Base-by-base conservation (phyloP, 2,113 vertebrate species). In the Psephotus haematonotus region DNA sequence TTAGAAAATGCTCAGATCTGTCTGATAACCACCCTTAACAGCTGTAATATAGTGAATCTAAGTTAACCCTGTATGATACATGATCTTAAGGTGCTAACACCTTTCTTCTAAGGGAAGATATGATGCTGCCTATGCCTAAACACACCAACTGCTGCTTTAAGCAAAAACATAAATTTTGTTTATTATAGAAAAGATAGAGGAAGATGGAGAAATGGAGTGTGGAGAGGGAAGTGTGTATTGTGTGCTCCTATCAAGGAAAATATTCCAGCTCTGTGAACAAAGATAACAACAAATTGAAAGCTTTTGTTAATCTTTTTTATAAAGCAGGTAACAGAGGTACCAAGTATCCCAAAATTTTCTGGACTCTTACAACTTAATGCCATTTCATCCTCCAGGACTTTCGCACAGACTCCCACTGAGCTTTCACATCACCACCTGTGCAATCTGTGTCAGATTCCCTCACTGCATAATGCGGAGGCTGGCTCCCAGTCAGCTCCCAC, bases 351-450 rank as follows among this genome's bases (percentile, higher is more conserved):
- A 7, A 8, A 35, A 39, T 27, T 43, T 47, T n/a, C 31, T 35
- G 84, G 37, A 37, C 53, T 60, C 27, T 37, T 35, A 52, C 37
- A 11, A 19, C 31, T 29, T 8, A 37, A 24, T 2, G 28, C 22
- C 22, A 13, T 33, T 74, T 52, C 22, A 14, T 23, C 41, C 53
- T 39, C 71, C 46, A 53, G 33, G 52, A 16, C 60, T 62, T 28
- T 2, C 0, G 3, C 20, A 31, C 50, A 19, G 39, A 28, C 7
- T 7, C 24, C 33, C 27, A 23, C 2, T 23, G n/a, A 82, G 29
- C 37, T 84, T 41, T 55, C 37, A 53, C 18, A 49, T 52, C n/a
- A 72, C 24, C 20, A 4, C 6, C 47, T 52, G 35, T 24, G n/a
- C 71, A 35, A 24, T 1, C 57, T 12, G 16, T 3, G 20, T 19